Percentiles rank a stretch among this genome's conserved stretches.
phyloP scores from a whole-genome alignment of 2,113 vertebrate genomes.

The Perca flavescens region DNA sequence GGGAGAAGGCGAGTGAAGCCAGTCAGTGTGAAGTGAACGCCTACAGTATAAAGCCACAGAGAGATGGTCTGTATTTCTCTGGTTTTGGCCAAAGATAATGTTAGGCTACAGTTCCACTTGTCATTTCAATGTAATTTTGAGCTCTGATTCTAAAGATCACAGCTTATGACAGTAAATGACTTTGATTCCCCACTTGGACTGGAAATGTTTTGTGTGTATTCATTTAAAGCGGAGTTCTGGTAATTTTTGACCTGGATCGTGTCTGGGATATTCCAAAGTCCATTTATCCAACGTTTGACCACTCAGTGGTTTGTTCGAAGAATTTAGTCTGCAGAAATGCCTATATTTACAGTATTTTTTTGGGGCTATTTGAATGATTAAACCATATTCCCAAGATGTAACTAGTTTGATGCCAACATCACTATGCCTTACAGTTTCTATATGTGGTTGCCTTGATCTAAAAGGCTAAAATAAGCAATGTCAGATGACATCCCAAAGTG shows the following conservation, averaged over 20 bases:
- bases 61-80: constrained; percentile 38
- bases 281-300: constrained; percentile 1
- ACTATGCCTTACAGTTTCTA: neutral
- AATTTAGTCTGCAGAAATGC: constrained; percentile 4
- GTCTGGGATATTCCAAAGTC: constrained; percentile 16
- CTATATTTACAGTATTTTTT: constrained; percentile 34
- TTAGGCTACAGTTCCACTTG: constrained; percentile 47
- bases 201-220: constrained; percentile 1
- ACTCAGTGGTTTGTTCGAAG: constrained; percentile 39
- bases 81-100: constrained; percentile 48
- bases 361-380: constrained; percentile 13
- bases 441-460: constrained; percentile 25
- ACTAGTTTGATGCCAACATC: constrained; percentile 22
- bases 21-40: constrained; percentile 57
- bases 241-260: constrained; percentile 12
- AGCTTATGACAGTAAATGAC: constrained; percentile 36
- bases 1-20: constrained; percentile 51
- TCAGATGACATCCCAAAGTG: constrained; percentile 32
- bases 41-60: constrained; percentile 45
- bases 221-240: neutral
- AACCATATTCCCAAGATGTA: constrained; percentile 25
- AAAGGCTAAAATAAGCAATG: constrained; percentile 37
- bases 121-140: constrained; percentile 50
- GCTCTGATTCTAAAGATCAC: constrained; percentile 30
- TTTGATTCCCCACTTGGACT: constrained; percentile 28